Conservation (phyloP, 2,113 vertebrate species). For the Mobula birostris region DNA sequence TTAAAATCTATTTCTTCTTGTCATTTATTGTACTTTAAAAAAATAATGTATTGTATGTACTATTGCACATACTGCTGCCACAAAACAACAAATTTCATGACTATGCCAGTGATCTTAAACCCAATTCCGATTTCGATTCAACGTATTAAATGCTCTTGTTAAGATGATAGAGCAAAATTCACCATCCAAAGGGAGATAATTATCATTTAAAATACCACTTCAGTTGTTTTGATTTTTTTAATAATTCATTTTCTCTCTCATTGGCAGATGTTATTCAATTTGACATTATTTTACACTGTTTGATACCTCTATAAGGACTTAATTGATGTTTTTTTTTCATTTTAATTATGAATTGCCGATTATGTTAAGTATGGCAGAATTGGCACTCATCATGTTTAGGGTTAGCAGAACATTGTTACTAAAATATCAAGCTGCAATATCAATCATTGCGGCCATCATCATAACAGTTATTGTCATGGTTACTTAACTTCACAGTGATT, state of each 20-base stretch:
- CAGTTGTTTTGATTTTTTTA: not conserved
- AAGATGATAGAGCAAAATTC: not conserved
- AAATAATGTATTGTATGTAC: no score
- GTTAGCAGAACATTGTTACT: slow-evolving; percentile 23
- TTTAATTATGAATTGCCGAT: slow-evolving; percentile 24
- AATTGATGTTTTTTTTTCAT: not conserved
- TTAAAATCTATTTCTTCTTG: no score
- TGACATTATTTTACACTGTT: slow-evolving; percentile 11
- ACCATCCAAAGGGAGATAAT: not conserved
- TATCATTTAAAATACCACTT: not conserved
- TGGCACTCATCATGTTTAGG: not conserved
- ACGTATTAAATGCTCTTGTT: not conserved
- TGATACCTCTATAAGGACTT: not conserved
- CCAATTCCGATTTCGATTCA: no score
- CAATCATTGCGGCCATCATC: slow-evolving; percentile 3
- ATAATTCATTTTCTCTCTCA: not conserved
- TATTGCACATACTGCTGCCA: no score
- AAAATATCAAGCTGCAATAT: slow-evolving; percentile 7
- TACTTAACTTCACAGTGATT: not conserved
- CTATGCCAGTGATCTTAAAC: no score
- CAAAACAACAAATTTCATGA: no score
- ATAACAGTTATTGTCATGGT: slow-evolving; percentile 10
- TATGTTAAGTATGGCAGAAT: slow-evolving; percentile 9
- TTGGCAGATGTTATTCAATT: slow-evolving; percentile 26
- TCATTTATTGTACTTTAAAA: no score